Conservation (phyloP, 2,888 invertebrate species). For the Operophtera brumata region DNA sequence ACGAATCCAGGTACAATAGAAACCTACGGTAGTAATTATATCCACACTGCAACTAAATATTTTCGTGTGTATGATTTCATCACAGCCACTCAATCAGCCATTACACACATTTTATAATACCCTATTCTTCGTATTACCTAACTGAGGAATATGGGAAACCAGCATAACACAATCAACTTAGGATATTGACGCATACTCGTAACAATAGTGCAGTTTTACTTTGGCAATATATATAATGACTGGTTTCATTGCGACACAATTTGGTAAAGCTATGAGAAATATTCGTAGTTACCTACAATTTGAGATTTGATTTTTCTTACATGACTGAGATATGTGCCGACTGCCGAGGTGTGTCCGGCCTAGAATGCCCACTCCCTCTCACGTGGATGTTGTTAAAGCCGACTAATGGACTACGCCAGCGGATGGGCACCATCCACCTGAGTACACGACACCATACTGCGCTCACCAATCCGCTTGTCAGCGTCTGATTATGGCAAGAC, state of each 20-base stretch:
- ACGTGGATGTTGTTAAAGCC: no score
- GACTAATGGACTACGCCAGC: no score
- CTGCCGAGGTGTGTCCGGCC: no score
- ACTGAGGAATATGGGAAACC: slow-evolving; percentile 61
- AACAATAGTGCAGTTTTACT: slow-evolving; percentile 51
- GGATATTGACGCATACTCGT: slow-evolving; percentile 50
- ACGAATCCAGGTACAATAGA: no score
- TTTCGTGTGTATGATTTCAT: slow-evolving; percentile 22
- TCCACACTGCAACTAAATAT: slow-evolving; percentile 33
- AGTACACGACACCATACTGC: no score
- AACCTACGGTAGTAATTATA: not conserved
- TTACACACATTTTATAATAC: slow-evolving; percentile 67
- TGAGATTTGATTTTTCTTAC: no score
- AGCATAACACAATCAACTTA: slow-evolving; percentile 46
- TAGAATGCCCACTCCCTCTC: no score
- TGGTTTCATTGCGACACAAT: slow-evolving; percentile 15
- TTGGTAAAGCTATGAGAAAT: not conserved
- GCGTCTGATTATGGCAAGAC: no score
- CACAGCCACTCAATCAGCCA: slow-evolving; percentile 43
- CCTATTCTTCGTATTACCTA: slow-evolving; percentile 61
- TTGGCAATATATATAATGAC: slow-evolving; percentile 37
- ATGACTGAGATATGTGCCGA: no score
- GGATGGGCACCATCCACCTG: no score
- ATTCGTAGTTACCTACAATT: no score
- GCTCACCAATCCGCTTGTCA: no score